phyloP scores from a whole-genome alignment of 2,888 invertebrate genomes.

The Xanthorhoe designata region DNA sequence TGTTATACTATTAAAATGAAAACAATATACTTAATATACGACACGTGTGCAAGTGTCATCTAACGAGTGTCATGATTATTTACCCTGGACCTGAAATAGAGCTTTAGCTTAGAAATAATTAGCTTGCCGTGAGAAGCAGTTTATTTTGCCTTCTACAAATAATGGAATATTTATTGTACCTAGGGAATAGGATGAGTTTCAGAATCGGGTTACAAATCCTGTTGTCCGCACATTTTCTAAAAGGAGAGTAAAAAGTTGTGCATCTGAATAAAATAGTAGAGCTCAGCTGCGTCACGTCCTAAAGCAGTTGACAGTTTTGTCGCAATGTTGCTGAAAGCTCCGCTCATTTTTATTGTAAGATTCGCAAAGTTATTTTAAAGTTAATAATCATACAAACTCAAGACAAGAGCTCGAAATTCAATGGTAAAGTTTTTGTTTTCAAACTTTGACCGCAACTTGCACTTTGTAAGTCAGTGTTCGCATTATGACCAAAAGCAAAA shows the following conservation, averaged over 20 bases:
- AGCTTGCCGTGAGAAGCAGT: too few species aligned
- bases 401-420: not conserved
- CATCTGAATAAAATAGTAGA: constrained; percentile 31
- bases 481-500: not conserved
- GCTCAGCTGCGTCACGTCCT: constrained; percentile 34
- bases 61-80: too few species aligned
- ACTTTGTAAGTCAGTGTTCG: not conserved
- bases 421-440: not conserved
- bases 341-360: constrained; percentile 20
- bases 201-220: constrained; percentile 7
- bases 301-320: constrained; percentile 30
- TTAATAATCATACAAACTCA: not conserved
- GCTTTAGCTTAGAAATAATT: too few species aligned
- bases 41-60: too few species aligned
- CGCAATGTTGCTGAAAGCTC: constrained; percentile 27
- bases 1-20: too few species aligned
- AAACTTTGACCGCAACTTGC: not conserved
- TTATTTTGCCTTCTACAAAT: too few species aligned
- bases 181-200: not conserved
- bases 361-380: constrained; percentile 2
- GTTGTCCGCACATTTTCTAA: constrained; percentile 4
- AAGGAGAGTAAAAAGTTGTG: constrained; percentile 29
- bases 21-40: too few species aligned
- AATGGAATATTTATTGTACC: not conserved
- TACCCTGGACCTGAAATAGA: too few species aligned